Evolutionary conservation across 2,888 invertebrate genomes (phyloP), one percentile per base, ranked within the genome.

Genomic region (Latrodectus hesperus): DNA sequence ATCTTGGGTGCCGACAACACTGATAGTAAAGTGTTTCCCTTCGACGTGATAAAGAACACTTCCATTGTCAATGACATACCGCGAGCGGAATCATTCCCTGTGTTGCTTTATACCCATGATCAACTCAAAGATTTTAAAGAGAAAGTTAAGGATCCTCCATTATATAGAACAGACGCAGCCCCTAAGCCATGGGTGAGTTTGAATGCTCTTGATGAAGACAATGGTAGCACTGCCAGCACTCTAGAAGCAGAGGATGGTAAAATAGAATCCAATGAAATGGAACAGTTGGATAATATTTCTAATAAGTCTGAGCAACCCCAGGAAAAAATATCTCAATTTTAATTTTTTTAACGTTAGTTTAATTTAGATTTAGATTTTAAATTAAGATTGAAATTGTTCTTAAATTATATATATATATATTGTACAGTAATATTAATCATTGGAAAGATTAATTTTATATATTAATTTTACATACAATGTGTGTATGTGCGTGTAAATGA

Each of bases 181-280:
- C 60, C 86, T 5, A 86, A 81, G 38, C 81, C 79, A 12, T 86
- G 86, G 86, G 52, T 70, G 71, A 86, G 86, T 17, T 53, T 86
- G 52, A 70, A 80, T 14, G 65, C 26, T 64, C 26, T 86, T 53
- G 38, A 81, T 8, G 26, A 9, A 14, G 53, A n/a, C 9, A 86
- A 81, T 38, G 4, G 16, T 22, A 71, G 81, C 12, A 86, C 76
- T 72, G 26, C 17, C 51, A 86, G 81, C 49, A 86, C 86, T 9
- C 9, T 76, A 0, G 26, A 22, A 22, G 75, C 60, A 0, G 67
- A 26, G 9, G 68, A 74, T 22, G 84, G 38, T n/a, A 75, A 71
- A 49, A 26, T 22, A 11, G 9, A 38, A 49, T 22, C 73, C 3
- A 26, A 22, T 16, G 84, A 78, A 67, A 77, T 84, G 17, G 53